Conservation (phyloP, 2,797 vertebrate genomes). For the Lutjanus argentimaculatus region DNA sequence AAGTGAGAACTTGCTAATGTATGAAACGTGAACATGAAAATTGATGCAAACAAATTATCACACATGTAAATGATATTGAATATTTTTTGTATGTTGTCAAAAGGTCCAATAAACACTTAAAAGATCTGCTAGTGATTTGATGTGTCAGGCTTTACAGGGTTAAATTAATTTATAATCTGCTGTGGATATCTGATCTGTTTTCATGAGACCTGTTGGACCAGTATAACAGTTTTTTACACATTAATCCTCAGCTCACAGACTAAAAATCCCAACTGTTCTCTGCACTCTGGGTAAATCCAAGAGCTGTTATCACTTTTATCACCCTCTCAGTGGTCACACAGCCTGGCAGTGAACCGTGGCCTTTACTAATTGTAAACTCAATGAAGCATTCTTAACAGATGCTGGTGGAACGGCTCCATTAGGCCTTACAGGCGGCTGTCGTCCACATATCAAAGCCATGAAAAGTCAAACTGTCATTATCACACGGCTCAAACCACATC, state of each 20-base stretch:
- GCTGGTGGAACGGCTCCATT: conserved; percentile 85
- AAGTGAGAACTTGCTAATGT: no score
- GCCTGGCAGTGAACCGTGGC: conserved; percentile 80
- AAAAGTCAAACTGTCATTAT: conserved; percentile 86
- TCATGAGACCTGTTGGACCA: no score
- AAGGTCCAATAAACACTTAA: no score
- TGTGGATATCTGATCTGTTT: not conserved
- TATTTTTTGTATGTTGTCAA: no score
- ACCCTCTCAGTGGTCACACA: conserved; percentile 65
- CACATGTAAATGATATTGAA: no score
- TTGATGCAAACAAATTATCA: no score
- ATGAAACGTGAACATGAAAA: no score
- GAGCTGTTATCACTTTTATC: conserved; percentile 35
- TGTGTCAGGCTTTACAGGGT: no score
- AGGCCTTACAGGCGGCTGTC: conserved; percentile 80
- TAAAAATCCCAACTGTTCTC: conserved; percentile 25
- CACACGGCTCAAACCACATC: no score
- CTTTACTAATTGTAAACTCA: conserved; percentile 87
- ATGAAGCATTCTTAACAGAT: conserved; percentile 89
- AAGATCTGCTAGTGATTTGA: no score
- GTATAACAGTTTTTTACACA: not conserved
- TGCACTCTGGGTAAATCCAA: not conserved
- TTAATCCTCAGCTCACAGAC: conserved; percentile 9
- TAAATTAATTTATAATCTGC: not conserved
- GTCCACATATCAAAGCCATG: conserved; percentile 80